A percentile compares a stretch with the other conserved stretches of the same genome.
Evolutionary conservation across 2,888 invertebrate genomes (phyloP).

Genomic region (Physocephala rufipes): DNA sequence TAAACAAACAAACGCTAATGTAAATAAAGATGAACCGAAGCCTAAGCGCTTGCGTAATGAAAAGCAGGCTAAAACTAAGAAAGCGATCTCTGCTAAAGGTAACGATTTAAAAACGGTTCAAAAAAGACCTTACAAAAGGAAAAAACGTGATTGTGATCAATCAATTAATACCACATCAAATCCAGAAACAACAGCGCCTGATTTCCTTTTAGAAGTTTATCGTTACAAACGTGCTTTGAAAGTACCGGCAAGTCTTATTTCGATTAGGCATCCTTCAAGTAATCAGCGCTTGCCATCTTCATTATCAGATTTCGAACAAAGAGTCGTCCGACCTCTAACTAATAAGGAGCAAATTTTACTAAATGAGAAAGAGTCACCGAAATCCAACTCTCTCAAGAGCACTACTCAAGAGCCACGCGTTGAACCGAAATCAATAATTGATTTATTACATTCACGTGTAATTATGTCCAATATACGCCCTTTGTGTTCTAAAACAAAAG

Average conservation of each 20-base stretch:
- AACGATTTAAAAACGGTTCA: constrained; percentile 70
- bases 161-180: not conserved
- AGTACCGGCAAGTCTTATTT: constrained; percentile 83
- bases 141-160: constrained; percentile 10
- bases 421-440: constrained; percentile 63
- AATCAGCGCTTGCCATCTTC: constrained; percentile 78
- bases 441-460: constrained; percentile 63
- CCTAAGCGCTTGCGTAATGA: constrained; percentile 51
- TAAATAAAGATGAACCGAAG: constrained; percentile 51
- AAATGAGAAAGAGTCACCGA: constrained; percentile 37
- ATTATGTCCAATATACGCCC: constrained; percentile 45
- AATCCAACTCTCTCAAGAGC: not conserved
- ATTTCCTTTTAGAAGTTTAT: constrained; percentile 73
- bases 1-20: not conserved
- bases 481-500: constrained; percentile 29
- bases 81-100: no score
- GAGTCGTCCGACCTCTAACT: constrained; percentile 40
- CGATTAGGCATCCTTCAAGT: constrained; percentile 76
- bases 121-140: constrained; percentile 69
- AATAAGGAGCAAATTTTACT: constrained; percentile 53
- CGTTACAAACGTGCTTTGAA: constrained; percentile 83
- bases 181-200: constrained; percentile 48
- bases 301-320: constrained; percentile 79
- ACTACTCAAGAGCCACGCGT: constrained; percentile 5
- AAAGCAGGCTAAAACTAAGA: constrained; percentile 18